A percentile compares a stretch with the other conserved stretches of the same genome.
Evolutionary conservation across 2,113 vertebrate genomes (phyloP).

Genomic region (Anser brachyrhynchus): DNA sequence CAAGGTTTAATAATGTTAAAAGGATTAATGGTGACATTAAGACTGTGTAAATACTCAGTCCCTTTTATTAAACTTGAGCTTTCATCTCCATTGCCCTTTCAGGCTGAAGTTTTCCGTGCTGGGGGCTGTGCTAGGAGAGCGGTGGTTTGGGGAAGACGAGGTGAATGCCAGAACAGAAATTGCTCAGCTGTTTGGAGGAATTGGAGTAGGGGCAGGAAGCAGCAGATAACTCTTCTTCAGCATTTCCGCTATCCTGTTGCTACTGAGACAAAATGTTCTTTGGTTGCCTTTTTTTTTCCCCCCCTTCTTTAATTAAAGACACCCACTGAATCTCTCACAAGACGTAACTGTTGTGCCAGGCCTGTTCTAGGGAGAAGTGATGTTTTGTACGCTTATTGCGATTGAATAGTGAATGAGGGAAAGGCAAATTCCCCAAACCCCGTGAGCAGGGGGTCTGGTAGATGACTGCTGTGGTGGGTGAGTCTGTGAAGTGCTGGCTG

Average conservation of each 20-base stretch:
- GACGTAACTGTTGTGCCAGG: neutral
- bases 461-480: neutral
- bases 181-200: slow-evolving; percentile 39
- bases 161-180: neutral
- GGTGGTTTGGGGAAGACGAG: neutral
- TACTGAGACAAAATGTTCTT: slow-evolving; percentile 2
- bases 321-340: neutral
- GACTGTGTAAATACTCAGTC: neutral
- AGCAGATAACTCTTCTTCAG: slow-evolving; percentile 19
- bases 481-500: neutral
- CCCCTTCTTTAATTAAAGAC: neutral
- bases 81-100: slow-evolving; percentile 30
- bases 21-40: slow-evolving; percentile 14
- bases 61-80: neutral
- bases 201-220: slow-evolving; percentile 17
- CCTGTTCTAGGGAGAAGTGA: neutral
- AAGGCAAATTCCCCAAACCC: neutral
- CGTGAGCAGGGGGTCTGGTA: neutral
- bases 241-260: neutral
- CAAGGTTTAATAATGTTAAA: neutral
- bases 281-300: neutral
- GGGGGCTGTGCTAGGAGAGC: neutral
- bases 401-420: neutral
- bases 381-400: neutral
- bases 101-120: neutral